phyloP scores from a whole-genome alignment of 2,797 vertebrate genomes.

The Arrhamphus sclerolepis region DNA sequence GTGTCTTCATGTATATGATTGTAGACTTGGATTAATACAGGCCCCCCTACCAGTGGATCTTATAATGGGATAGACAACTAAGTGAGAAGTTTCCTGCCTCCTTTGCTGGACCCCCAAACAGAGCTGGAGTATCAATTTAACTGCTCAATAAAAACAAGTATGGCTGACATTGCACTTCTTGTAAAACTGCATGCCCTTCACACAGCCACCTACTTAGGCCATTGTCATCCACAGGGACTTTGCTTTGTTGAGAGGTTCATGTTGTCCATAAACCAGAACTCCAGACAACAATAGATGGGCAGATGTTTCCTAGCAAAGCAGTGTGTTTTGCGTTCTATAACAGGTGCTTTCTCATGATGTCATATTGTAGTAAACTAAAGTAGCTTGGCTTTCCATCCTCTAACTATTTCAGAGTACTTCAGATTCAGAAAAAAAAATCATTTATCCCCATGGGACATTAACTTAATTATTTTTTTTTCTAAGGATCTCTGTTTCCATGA shows the following conservation, averaged over 20 bases:
- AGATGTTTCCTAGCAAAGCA: constrained; percentile 71
- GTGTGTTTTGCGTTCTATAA: constrained; percentile 44
- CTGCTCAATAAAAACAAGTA: constrained; percentile 65
- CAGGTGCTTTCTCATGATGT: constrained; percentile 70
- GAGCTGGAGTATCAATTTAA: constrained; percentile 48
- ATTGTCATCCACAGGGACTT: constrained; percentile 58
- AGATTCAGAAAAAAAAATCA: too few species aligned
- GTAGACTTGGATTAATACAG: too few species aligned
- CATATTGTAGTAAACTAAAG: constrained; percentile 24
- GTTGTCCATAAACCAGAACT: constrained; percentile 72
- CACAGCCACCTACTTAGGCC: constrained; percentile 64
- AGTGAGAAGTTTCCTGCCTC: constrained; percentile 60
- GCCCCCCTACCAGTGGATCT: neutral
- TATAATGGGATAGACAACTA: constrained; percentile 60
- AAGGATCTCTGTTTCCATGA: neutral
- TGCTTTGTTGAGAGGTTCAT: constrained; percentile 70
- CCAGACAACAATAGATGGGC: constrained; percentile 67
- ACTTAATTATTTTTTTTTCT: neutral
- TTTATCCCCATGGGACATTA: too few species aligned
- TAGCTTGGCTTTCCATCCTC: constrained; percentile 22
- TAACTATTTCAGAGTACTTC: constrained; percentile 32
- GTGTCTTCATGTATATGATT: too few species aligned
- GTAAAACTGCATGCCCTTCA: constrained; percentile 60
- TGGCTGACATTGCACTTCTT: constrained; percentile 72
- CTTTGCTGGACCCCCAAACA: constrained; percentile 60